These are phyloP conservation scores for Choloepus didactylus DNA, from an alignment of 2,797 vertebrate species.

Conservation along the genomic window DNA sequence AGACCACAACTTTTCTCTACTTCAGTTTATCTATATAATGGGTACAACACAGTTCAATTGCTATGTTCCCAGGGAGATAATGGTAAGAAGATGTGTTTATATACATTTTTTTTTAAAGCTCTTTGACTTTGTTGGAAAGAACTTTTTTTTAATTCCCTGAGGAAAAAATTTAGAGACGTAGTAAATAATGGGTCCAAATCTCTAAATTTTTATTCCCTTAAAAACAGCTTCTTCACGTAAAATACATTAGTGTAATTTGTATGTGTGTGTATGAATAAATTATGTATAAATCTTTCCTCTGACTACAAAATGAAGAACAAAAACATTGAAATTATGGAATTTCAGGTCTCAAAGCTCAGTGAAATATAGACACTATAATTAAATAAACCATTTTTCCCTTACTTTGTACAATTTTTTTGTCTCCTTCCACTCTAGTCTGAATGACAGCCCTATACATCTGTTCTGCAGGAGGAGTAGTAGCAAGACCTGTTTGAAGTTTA, in stretches of 20 bases:
- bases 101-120: constrained; percentile 48
- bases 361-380: background rate
- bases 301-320: background rate
- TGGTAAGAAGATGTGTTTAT: background rate
- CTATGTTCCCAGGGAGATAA: background rate
- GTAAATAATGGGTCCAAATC: background rate
- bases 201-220: constrained; percentile 28
- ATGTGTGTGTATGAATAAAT: background rate
- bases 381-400: background rate
- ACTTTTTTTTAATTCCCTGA: background rate
- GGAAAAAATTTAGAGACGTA: constrained; percentile 49
- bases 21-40: background rate
- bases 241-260: background rate
- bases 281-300: background rate
- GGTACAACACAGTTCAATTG: background rate
- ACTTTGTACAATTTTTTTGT: background rate
- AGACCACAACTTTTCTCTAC: constrained; percentile 20
- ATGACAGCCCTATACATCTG: background rate
- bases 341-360: background rate
- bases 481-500: constrained; percentile 46
- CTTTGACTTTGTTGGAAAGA: constrained; percentile 3
- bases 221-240: background rate
- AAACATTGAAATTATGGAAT: background rate
- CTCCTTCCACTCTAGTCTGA: background rate
- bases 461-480: background rate